phyloP scores from a whole-genome alignment of 2,797 vertebrate genomes.

The Erithacus rubecula region DNA sequence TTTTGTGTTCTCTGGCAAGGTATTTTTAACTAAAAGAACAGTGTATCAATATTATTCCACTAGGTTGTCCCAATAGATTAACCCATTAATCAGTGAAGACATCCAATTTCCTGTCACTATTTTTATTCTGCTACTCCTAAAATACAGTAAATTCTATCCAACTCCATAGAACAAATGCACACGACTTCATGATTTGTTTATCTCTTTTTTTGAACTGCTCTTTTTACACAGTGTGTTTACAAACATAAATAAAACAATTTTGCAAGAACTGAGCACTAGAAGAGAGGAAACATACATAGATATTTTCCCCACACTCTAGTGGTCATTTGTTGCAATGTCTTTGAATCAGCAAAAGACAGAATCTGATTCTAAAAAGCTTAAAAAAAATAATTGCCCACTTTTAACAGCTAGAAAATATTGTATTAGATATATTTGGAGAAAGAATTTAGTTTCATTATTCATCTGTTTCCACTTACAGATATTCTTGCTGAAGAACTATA shows the following conservation, averaged over 20 bases:
- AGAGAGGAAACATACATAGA: background rate
- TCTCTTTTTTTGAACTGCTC: background rate
- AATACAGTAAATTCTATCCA: background rate
- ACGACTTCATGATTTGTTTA: background rate
- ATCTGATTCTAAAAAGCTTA: background rate
- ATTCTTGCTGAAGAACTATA: background rate
- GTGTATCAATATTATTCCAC: background rate
- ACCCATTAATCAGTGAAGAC: background rate
- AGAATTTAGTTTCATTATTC: background rate
- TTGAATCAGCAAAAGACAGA: background rate
- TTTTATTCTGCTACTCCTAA: background rate
- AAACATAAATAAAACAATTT: background rate
- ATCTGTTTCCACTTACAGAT: background rate
- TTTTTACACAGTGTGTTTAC: background rate
- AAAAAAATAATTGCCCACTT: background rate
- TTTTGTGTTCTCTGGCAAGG: background rate
- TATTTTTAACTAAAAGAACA: background rate
- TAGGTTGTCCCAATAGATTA: background rate
- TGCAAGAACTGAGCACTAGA: background rate
- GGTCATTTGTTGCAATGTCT: background rate
- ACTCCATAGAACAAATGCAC: background rate
- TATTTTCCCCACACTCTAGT: background rate
- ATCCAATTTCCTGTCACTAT: background rate
- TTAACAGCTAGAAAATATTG: background rate
- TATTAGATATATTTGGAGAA: background rate